phyloP scores from a whole-genome alignment of 1,140 invertebrate genomes.

The Drosophila repletoides region DNA sequence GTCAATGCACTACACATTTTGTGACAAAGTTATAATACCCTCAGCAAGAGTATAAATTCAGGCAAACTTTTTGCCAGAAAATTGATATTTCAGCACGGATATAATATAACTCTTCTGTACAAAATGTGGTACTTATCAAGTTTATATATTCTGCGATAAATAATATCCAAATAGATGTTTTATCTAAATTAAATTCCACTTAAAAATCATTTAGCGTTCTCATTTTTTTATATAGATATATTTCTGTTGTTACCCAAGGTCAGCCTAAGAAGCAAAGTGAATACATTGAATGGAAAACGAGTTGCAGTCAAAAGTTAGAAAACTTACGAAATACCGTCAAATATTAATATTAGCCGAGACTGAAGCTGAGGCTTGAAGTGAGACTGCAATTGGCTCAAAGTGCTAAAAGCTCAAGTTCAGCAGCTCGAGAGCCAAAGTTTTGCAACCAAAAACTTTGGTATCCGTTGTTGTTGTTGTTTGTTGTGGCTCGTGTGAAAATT shows the following conservation, averaged over 20 bases:
- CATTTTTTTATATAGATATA: too few species aligned
- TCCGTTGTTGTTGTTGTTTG: neutral
- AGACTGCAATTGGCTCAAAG: conserved; percentile 19
- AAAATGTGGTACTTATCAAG: too few species aligned
- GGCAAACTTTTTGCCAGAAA: too few species aligned
- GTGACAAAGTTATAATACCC: too few species aligned
- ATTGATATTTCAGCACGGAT: too few species aligned
- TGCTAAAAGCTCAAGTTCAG: conserved; percentile 60
- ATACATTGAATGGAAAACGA: neutral
- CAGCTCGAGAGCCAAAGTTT: conserved; percentile 17
- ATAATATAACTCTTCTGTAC: too few species aligned
- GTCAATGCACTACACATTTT: too few species aligned
- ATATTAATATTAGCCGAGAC: conserved; percentile 17
- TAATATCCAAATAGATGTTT: too few species aligned
- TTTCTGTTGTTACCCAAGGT: neutral
- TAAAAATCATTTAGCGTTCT: neutral
- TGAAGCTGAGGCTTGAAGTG: neutral
- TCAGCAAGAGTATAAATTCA: too few species aligned
- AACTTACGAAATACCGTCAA: conserved; percentile 17
- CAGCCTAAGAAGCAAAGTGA: neutral
- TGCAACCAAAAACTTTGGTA: conserved; percentile 28
- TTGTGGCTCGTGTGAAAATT: conserved; percentile 10
- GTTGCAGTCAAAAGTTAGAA: conserved; percentile 10
- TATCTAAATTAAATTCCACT: neutral
- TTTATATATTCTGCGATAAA: too few species aligned